These are phyloP conservation scores for Lateolabrax maculatus DNA, from an alignment of 2,797 vertebrate species.

Conservation along the genomic window DNA sequence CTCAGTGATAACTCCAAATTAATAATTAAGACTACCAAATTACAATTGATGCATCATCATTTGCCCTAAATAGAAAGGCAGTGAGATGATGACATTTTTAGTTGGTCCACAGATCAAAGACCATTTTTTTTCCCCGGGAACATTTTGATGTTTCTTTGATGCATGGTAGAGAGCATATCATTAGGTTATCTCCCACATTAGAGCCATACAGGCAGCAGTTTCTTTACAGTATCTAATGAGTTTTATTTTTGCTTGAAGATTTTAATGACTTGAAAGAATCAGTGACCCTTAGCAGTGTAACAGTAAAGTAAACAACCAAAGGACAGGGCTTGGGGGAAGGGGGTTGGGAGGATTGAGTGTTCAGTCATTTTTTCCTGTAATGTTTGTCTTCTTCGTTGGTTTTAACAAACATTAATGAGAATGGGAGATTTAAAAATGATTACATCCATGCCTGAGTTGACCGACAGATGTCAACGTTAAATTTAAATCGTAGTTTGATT, in stretches of 20 bases:
- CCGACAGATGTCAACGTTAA: constrained; percentile 10
- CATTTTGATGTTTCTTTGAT: constrained; percentile 57
- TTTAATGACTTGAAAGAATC: constrained; percentile 81
- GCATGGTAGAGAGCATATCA: constrained; percentile 68
- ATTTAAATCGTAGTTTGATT: constrained; percentile 7
- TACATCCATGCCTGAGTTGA: background rate
- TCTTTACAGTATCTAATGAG: constrained; percentile 74
- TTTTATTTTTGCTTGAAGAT: constrained; percentile 75
- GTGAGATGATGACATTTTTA: constrained; percentile 73
- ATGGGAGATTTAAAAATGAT: background rate
- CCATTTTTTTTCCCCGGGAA: constrained; percentile 52
- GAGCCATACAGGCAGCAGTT: constrained; percentile 62
- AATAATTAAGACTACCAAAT: constrained; percentile 60
- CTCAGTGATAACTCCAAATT: constrained; percentile 70
- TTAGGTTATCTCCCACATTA: constrained; percentile 72
- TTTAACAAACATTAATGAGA: constrained; percentile 10
- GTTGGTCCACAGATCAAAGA: constrained; percentile 75
- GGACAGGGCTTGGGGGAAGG: constrained; percentile 13
- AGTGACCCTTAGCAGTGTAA: constrained; percentile 73
- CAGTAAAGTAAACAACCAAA: constrained; percentile 67
- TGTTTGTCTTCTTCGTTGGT: constrained; percentile 4
- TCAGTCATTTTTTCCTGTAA: constrained; percentile 1
- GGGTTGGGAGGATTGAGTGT: constrained; percentile 10
- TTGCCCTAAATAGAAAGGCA: constrained; percentile 59
- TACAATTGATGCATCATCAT: constrained; percentile 64